Percentiles rank a stretch among this genome's conserved stretches.
These are phyloP conservation scores for Eucera pruinosa DNA, from an alignment of 2,888 invertebrate species.

Conservation along the genomic window DNA sequence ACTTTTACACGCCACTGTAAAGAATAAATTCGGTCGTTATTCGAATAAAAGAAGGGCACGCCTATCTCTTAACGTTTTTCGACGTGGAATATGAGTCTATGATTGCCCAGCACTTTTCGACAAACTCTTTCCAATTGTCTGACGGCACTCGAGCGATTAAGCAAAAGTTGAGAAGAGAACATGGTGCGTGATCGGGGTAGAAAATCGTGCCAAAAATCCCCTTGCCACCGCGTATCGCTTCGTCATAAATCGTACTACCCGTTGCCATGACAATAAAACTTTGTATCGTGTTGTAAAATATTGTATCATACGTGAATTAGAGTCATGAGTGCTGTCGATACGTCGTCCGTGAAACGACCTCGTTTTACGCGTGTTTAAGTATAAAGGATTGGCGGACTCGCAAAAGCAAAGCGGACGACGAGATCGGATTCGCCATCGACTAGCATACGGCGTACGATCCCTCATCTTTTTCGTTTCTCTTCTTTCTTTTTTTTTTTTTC, in stretches of 20 bases:
- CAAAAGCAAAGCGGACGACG: slow-evolving; percentile 3
- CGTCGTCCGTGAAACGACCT: slow-evolving; percentile 10
- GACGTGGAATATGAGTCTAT: too few species aligned
- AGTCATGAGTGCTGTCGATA: slow-evolving; percentile 23
- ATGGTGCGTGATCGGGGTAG: slow-evolving; percentile 57
- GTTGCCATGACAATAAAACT: slow-evolving; percentile 83
- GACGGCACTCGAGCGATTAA: too few species aligned
- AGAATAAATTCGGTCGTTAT: too few species aligned
- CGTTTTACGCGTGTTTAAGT: slow-evolving; percentile 50
- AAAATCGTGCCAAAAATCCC: slow-evolving; percentile 66
- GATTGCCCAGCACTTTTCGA: too few species aligned
- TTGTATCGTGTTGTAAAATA: slow-evolving; percentile 80
- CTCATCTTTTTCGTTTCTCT: slow-evolving; percentile 10
- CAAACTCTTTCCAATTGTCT: too few species aligned
- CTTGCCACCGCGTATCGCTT: slow-evolving; percentile 68
- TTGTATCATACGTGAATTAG: slow-evolving; percentile 73
- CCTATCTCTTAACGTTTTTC: too few species aligned
- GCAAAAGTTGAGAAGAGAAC: slow-evolving; percentile 45
- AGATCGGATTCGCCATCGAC: neutral
- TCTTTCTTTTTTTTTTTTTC: slow-evolving; percentile 11
- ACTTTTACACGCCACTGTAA: too few species aligned
- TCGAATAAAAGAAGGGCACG: too few species aligned
- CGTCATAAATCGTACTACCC: slow-evolving; percentile 72
- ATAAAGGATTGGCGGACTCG: too few species aligned
- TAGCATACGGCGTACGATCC: slow-evolving; percentile 34